Conservation (phyloP, 1,140 invertebrate species). For the Probaryconus sp. region DNA sequence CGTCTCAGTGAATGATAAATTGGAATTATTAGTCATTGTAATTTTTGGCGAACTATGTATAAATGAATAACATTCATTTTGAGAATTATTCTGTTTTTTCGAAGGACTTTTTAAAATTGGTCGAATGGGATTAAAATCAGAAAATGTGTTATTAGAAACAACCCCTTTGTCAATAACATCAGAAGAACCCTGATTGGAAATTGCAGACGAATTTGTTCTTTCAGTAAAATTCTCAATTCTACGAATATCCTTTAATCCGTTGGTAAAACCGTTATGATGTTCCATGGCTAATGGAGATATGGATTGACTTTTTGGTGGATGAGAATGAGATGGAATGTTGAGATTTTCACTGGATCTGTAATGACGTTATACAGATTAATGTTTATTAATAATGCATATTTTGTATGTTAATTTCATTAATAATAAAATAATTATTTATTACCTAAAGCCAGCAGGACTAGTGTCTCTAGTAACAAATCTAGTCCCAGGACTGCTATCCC, state of each 20-base stretch:
- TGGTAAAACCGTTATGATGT: constrained; percentile 74
- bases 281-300: constrained; percentile 77
- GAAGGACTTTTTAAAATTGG: constrained; percentile 65
- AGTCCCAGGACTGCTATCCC: constrained; percentile 84
- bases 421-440: constrained; percentile 55
- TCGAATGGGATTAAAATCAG: constrained; percentile 70
- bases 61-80: constrained; percentile 69
- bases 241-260: constrained; percentile 71
- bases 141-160: constrained; percentile 57
- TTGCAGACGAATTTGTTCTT: constrained; percentile 60
- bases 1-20: too few relatives aligned
- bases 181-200: constrained; percentile 67
- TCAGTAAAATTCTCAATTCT: constrained; percentile 70
- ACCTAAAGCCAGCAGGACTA: constrained; percentile 81
- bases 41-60: constrained; percentile 67
- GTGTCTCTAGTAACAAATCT: constrained; percentile 77
- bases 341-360: constrained; percentile 74
- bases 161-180: constrained; percentile 73
- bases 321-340: constrained; percentile 62
- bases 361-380: too few relatives aligned
- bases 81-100: constrained; percentile 64
- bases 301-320: constrained; percentile 73
- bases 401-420: too few relatives aligned
- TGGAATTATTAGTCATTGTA: constrained; percentile 61
- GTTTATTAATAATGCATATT: constrained; percentile 23